These are phyloP conservation scores for Arctocebus calabarensis DNA, from an alignment of 2,797 vertebrate species.

Conservation along the genomic window DNA sequence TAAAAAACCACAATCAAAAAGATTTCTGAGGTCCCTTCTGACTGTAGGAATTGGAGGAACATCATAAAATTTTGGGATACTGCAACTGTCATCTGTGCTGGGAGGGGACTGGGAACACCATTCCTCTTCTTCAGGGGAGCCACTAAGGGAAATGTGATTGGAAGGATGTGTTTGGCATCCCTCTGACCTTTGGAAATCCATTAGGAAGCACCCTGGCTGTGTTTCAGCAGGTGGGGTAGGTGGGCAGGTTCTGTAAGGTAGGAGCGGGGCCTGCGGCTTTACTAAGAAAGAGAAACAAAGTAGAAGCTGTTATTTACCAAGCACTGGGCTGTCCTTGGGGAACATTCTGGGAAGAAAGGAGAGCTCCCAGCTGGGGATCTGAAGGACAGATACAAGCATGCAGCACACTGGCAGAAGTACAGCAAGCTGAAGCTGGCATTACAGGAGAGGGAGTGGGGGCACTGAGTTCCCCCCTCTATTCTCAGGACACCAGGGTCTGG, in stretches of 20 bases:
- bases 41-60: background rate
- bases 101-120: background rate
- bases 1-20: background rate
- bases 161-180: background rate
- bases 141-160: background rate
- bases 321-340: conserved; percentile 10
- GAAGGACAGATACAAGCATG: conserved; percentile 82
- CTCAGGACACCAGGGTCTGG: background rate
- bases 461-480: background rate
- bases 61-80: background rate
- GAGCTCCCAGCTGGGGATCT: conserved; percentile 60
- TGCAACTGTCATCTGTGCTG: background rate
- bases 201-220: background rate
- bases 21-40: background rate
- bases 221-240: background rate
- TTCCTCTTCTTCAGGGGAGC: background rate
- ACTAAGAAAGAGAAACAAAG: conserved; percentile 54
- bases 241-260: no score
- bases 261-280: no score
- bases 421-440: background rate
- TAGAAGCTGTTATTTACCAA: background rate
- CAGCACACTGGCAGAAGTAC: conserved; percentile 39
- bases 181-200: no score
- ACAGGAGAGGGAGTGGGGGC: background rate
- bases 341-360: conserved; percentile 65